These are phyloP conservation scores for Sminthopsis crassicaudata DNA, from an alignment of 2,113 vertebrate species.

Conservation along the genomic window DNA sequence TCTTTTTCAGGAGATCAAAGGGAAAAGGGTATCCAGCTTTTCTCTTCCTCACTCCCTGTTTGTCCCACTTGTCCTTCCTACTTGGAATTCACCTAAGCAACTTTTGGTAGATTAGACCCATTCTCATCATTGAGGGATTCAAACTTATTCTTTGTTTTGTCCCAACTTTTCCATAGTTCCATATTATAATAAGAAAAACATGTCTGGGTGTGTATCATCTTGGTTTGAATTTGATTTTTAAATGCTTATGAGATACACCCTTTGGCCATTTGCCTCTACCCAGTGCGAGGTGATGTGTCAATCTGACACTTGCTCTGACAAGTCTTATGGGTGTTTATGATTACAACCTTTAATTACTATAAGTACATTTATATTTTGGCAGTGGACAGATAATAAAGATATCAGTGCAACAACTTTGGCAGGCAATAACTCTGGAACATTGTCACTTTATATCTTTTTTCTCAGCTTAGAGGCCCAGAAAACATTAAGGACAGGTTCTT, in stretches of 20 bases:
- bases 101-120: background rate
- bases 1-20: background rate
- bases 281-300: background rate
- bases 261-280: background rate
- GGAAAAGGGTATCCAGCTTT: background rate
- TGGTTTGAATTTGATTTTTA: background rate
- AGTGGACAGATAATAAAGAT: background rate
- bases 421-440: background rate
- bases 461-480: background rate
- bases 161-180: background rate
- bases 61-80: background rate
- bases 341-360: too few species aligned
- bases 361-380: background rate
- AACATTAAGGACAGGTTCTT: background rate
- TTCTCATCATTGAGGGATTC: background rate
- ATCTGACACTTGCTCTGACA: background rate
- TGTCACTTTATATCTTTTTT: background rate
- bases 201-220: fast-evolving
- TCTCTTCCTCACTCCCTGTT: background rate
- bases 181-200: background rate
- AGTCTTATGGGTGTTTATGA: background rate
- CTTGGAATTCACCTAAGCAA: background rate
- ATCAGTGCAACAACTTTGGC: too few species aligned
- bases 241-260: background rate
- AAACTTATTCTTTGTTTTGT: background rate